Base-by-base conservation (phyloP, 2,888 invertebrate genomes). In the Limnephilus auricula region DNA sequence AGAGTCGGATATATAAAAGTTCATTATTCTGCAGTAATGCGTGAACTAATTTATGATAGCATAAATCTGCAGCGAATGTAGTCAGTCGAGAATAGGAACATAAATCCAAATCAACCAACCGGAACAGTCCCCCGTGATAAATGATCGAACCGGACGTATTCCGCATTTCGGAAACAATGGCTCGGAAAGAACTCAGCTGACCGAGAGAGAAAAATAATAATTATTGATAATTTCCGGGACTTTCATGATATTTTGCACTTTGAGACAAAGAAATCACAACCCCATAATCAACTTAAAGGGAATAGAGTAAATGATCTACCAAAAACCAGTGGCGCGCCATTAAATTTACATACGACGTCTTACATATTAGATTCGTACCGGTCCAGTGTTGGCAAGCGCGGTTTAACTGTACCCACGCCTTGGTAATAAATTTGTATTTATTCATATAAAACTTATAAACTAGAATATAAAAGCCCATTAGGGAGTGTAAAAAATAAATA, bases 131-230 rank as follows among this genome's bases (percentile, higher is more conserved):
- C 80, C 82, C 12, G 82, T 82, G 82, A 82, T 82, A 34, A 34
- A 82, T 82, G 34, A 82, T 82, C 82, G 34, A 34, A 34, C 15
- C 82, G 32, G 82, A 82, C 34, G 32, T 82, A 32, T 65, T 65
- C 65, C 65, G n/a, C 82, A 65, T 65, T 34, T 34, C 82, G 32
- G 82, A 37, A 82, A 82, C 82, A 82, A 82, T 82, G 82, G 82
- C 34, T 82, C 37, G 34, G 34, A 82, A 82, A 82, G 82, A 34
- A 12, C 25, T 37, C 82, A 82, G 25, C 82, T 82, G 34, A 34
- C 82, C 34, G 82, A 82, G 82, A 82, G 82, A 82, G 34, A 82
- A 82, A 9, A 25, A 65, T 65, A 65, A 65, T n/a, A 5, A 4
- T 32, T 82, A 82, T 82, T 18, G 82, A 82, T 82, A 9, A 18